These are phyloP conservation scores for Dryoscopus gambensis DNA, from an alignment of 2,113 vertebrate species.

Conservation along the genomic window DNA sequence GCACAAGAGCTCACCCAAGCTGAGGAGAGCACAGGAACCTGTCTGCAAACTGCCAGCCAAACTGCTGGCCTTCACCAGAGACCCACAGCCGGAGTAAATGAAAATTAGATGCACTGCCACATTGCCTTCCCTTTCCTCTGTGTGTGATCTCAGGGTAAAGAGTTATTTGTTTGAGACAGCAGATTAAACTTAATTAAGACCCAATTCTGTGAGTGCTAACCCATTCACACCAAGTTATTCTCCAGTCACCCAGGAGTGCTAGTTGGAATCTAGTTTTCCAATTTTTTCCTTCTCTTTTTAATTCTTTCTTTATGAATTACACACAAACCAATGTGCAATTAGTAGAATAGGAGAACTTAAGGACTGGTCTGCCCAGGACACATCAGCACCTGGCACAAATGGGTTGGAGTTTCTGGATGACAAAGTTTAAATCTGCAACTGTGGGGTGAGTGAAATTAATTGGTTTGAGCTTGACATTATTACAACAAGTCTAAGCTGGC, in stretches of 20 bases:
- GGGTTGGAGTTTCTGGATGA: neutral
- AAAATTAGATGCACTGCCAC: neutral
- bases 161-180: neutral
- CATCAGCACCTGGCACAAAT: neutral
- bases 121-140: neutral
- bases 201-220: neutral
- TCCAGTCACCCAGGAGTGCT: neutral
- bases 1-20: fast-evolving
- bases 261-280: neutral
- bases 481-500: neutral
- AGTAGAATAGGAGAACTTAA: neutral
- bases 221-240: neutral
- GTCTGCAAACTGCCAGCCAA: neutral
- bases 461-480: neutral
- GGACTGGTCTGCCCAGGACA: neutral
- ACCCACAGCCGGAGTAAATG: neutral
- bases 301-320: neutral
- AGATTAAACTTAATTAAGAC: neutral
- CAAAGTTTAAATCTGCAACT: neutral
- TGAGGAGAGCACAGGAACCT: neutral
- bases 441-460: neutral
- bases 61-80: neutral
- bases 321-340: neutral
- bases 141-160: neutral
- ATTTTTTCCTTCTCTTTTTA: neutral